phyloP scores from a whole-genome alignment of 2,797 vertebrate species.

The Halcyon chelicuti region DNA sequence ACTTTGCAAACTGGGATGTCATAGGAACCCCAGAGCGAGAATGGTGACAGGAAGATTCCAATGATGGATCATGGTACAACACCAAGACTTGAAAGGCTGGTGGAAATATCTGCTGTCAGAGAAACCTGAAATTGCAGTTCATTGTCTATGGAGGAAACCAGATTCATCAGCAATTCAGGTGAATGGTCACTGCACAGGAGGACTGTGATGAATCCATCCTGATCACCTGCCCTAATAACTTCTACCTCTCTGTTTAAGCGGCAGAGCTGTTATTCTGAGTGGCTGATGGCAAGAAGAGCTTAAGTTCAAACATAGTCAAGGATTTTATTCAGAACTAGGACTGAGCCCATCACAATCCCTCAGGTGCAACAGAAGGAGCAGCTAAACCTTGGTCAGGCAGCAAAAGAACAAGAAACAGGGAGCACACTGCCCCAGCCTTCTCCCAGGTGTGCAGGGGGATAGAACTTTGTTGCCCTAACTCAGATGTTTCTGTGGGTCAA shows the following conservation, averaged over 20 bases:
- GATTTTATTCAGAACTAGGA: neutral
- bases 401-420: neutral
- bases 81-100: neutral
- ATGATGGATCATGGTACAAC: neutral
- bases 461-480: neutral
- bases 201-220: fast-evolving
- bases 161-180: neutral
- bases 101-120: neutral
- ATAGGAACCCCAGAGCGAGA: neutral
- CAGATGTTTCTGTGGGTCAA: neutral
- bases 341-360: neutral
- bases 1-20: neutral
- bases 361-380: neutral
- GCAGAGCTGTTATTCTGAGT: neutral
- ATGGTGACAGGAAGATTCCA: neutral
- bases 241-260: neutral
- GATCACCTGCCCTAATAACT: neutral
- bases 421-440: neutral
- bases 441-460: neutral
- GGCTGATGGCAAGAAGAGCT: neutral
- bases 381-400: neutral
- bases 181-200: neutral
- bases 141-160: neutral
- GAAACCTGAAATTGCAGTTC: neutral
- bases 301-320: neutral